These are phyloP conservation scores for Enteromius trimaculatus DNA, from an alignment of 2,797 vertebrate species.

Conservation along the genomic window DNA sequence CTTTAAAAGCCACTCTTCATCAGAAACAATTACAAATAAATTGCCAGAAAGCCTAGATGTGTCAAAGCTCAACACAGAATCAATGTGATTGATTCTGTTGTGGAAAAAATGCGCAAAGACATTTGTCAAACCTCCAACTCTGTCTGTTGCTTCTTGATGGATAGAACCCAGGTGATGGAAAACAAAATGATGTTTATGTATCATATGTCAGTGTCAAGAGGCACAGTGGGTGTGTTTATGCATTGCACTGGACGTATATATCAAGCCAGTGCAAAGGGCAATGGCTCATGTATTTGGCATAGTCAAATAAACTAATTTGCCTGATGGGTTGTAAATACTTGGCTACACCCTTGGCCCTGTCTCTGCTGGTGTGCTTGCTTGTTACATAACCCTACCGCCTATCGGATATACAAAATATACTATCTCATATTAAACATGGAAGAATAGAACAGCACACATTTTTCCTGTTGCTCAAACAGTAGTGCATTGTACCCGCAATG, in stretches of 20 bases:
- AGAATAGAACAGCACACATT: neutral
- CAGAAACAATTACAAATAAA: constrained; percentile 39
- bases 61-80: constrained; percentile 44
- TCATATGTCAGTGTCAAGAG: constrained; percentile 49
- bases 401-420: neutral
- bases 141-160: constrained; percentile 46
- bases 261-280: constrained; percentile 22
- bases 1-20: constrained; percentile 26
- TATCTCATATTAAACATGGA: neutral
- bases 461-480: neutral
- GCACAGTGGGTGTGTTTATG: constrained; percentile 29
- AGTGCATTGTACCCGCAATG: neutral
- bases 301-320: constrained; percentile 51
- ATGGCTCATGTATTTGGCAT: constrained; percentile 21
- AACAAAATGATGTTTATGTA: constrained; percentile 51
- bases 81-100: constrained; percentile 42
- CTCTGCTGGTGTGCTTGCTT: neutral
- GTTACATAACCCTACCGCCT: constrained; percentile 31
- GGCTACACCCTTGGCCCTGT: constrained; percentile 27
- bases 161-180: constrained; percentile 49
- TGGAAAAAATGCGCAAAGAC: constrained; percentile 44
- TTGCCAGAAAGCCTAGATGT: constrained; percentile 35
- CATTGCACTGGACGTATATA: constrained; percentile 30
- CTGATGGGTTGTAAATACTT: constrained; percentile 42
- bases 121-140: constrained; percentile 44